Evolutionary conservation across 2,888 invertebrate genomes (phyloP).

Genomic region (Colostygia pectinataria): DNA sequence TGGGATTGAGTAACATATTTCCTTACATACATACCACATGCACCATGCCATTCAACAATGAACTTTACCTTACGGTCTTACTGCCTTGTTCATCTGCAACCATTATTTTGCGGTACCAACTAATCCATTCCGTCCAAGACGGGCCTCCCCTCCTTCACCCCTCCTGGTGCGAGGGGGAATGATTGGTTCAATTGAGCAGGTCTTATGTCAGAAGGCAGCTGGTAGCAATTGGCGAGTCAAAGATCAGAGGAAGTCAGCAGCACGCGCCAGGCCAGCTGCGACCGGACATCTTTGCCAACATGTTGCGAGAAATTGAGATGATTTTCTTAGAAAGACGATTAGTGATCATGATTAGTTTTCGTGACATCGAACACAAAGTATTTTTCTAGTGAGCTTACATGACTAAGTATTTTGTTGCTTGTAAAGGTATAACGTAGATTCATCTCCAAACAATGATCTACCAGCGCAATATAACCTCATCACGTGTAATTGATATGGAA

Average conservation of each 20-base stretch:
- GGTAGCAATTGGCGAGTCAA: slow-evolving; percentile 78
- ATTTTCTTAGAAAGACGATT: slow-evolving; percentile 9
- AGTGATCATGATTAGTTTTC: neutral
- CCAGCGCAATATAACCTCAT: slow-evolving; percentile 20
- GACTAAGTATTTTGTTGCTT: no score
- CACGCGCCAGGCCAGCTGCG: slow-evolving; percentile 51
- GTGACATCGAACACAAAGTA: neutral
- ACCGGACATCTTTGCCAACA: slow-evolving; percentile 44
- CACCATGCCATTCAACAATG: slow-evolving; percentile 15
- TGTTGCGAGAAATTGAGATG: slow-evolving; percentile 21
- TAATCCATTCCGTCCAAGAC: slow-evolving; percentile 47
- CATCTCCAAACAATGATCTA: slow-evolving; percentile 18
- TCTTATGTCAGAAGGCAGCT: slow-evolving; percentile 74
- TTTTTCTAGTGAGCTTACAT: no score
- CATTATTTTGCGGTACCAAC: slow-evolving; percentile 29
- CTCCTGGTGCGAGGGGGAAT: slow-evolving; percentile 43
- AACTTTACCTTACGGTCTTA: slow-evolving; percentile 11
- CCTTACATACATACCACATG: slow-evolving; percentile 56
- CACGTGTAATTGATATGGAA: slow-evolving; percentile 37
- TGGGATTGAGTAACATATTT: slow-evolving; percentile 76
- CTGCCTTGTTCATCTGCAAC: slow-evolving; percentile 30
- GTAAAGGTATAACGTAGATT: neutral
- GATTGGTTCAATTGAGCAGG: slow-evolving; percentile 58
- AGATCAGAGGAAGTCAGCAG: slow-evolving; percentile 80
- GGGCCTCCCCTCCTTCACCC: slow-evolving; percentile 34